Evolutionary conservation across 2,888 invertebrate species (phyloP).

Genomic region (Apodemia mormo): DNA sequence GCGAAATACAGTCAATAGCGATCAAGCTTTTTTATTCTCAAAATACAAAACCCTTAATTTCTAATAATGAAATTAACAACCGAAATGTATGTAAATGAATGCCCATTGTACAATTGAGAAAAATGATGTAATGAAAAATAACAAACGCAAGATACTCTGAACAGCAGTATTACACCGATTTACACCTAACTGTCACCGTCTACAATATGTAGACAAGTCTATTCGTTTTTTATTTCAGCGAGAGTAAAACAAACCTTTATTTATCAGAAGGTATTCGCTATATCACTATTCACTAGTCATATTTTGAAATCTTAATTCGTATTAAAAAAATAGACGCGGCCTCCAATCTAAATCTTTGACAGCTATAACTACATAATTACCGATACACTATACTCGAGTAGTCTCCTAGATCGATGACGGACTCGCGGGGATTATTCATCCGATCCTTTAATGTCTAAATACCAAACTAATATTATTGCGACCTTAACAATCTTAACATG

Average conservation of each 20-base stretch:
- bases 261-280: background rate
- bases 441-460: background rate
- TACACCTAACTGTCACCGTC: too few species aligned
- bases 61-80: background rate
- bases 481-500: constrained; percentile 4
- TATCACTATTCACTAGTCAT: background rate
- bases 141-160: background rate
- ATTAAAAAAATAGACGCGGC: background rate
- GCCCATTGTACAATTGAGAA: background rate
- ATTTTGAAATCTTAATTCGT: background rate
- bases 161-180: background rate
- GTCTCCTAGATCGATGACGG: background rate
- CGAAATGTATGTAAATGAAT: background rate
- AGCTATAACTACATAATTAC: background rate
- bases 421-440: background rate
- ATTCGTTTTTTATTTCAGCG: too few species aligned
- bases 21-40: background rate
- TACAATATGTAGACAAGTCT: too few species aligned
- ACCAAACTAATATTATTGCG: constrained; percentile 14
- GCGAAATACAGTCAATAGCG: background rate
- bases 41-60: background rate
- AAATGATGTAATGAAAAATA: background rate
- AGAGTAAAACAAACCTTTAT: too few species aligned
- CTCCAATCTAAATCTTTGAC: background rate
- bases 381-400: constrained; percentile 1